Evolutionary conservation across 2,888 invertebrate genomes (phyloP), one percentile per base, ranked within the genome.

Genomic region (Drosophila fungiperda): DNA sequence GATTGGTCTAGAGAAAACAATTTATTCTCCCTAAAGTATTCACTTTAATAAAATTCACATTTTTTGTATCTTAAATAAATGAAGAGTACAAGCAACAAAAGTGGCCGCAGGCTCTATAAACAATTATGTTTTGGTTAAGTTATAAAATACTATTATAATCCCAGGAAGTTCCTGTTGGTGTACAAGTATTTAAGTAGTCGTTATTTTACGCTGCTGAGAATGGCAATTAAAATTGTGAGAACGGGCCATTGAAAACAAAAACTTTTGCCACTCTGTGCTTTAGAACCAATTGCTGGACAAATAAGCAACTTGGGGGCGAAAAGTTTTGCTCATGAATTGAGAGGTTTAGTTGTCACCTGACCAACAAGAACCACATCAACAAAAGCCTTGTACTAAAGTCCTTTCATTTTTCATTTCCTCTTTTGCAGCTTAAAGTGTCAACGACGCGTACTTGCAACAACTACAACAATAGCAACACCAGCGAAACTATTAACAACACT

Each of bases 361-460:
- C 36, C 48, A 29, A 26, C 59, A 72, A 54, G n/a, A 63, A 52
- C 4, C 12, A 55, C 26, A 26, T 23, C n/a, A 3, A 54, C 52
- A 33, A 33, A 23, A 52, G 49, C 57, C 72, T 70, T 74, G 54
- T 70, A 82, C 80, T 84, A 80, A 85, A 77, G 76, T 80, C 72
- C 73, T 73, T 71, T 63, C 62, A 78, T 80, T 85, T 85, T 80
- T 85, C 80, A 87, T 77, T 87, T 85, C 76, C 83, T 87, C 73
- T 78, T 76, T 84, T 83, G 63, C 87, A 83, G 82, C 80, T 87
- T 79, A 83, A 76, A 77, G 78, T 83, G 82, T 77, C 82, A 76
- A 66, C 81, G 63, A 70, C 69, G 73, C 79, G 57, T 72, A 61
- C 60, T 57, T 66, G 32, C 53, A 52, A 48, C 58, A 40, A 15